Percentiles rank a stretch among this genome's conserved stretches.
These are phyloP conservation scores for Leptopilina clavipes DNA, from an alignment of 1,140 invertebrate species.

Conservation along the genomic window DNA sequence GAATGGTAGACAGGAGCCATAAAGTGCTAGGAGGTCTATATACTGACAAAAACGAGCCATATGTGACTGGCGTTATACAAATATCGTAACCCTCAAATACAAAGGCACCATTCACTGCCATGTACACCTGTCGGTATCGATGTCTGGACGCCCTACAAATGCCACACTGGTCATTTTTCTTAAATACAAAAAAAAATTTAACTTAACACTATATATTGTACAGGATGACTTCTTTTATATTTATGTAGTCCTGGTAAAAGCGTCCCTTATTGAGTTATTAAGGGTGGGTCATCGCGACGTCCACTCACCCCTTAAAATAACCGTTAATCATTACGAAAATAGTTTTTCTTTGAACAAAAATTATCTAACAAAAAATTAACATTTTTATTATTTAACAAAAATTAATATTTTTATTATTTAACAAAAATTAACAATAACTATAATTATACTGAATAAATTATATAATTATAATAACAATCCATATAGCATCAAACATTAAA, in stretches of 20 bases:
- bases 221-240: constrained; percentile 40
- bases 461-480: too few relatives aligned
- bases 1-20: not conserved
- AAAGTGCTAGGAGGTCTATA: constrained; percentile 39
- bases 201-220: constrained; percentile 40
- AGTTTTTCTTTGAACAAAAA: not conserved
- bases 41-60: constrained; percentile 44
- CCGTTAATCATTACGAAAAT: too few relatives aligned
- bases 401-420: too few relatives aligned
- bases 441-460: too few relatives aligned
- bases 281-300: constrained; percentile 40
- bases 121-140: constrained; percentile 54
- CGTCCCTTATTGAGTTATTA: constrained; percentile 46
- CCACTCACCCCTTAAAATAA: not conserved
- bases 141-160: constrained; percentile 56
- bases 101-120: constrained; percentile 29
- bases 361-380: too few relatives aligned
- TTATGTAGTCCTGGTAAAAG: constrained; percentile 51
- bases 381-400: too few relatives aligned
- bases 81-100: constrained; percentile 42
- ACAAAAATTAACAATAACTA: too few relatives aligned
- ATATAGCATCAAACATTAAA: too few relatives aligned
- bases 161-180: constrained; percentile 49
- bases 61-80: constrained; percentile 47
- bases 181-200: constrained; percentile 58